Evolutionary conservation across 2,113 vertebrate species (phyloP).

Genomic region (Alouatta palliata): DNA sequence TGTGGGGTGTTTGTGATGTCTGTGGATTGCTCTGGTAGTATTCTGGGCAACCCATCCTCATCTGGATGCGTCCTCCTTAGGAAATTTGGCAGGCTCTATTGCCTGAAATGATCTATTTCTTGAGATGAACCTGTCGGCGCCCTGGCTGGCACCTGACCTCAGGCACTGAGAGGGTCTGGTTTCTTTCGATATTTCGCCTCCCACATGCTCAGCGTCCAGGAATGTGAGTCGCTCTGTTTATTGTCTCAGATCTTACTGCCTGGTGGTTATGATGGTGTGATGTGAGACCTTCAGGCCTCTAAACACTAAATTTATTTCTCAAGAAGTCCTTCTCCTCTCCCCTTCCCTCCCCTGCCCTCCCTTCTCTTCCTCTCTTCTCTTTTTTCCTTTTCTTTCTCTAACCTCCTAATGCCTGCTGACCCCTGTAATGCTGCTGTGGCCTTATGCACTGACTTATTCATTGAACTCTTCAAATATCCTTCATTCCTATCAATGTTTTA

Average conservation of each 20-base stretch:
- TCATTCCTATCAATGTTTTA: not conserved
- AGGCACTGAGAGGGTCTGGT: not conserved
- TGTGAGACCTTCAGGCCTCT: not conserved
- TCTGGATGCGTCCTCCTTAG: not conserved
- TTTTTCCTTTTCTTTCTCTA: not conserved
- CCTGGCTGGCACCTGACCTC: not conserved
- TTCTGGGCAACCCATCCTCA: too few relatives aligned
- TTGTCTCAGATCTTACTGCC: not conserved
- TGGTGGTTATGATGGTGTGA: not conserved
- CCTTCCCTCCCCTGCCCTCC: too few relatives aligned
- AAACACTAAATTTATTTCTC: not conserved
- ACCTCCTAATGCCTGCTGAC: not conserved
- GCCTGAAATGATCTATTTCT: not conserved
- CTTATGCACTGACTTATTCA: not conserved
- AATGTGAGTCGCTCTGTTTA: not conserved
- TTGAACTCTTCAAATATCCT: not conserved
- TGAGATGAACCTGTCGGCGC: not conserved
- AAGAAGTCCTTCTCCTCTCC: not conserved
- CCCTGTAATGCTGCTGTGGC: not conserved
- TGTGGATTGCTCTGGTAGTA: too few relatives aligned
- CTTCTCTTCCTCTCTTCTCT: too few relatives aligned
- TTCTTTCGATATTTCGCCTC: not conserved
- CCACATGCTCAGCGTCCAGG: not conserved
- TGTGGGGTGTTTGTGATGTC: rapidly evolving
- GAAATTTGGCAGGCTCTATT: not conserved